phyloP scores from a whole-genome alignment of 2,888 invertebrate species.

The Caenorhabditis doughertyi region DNA sequence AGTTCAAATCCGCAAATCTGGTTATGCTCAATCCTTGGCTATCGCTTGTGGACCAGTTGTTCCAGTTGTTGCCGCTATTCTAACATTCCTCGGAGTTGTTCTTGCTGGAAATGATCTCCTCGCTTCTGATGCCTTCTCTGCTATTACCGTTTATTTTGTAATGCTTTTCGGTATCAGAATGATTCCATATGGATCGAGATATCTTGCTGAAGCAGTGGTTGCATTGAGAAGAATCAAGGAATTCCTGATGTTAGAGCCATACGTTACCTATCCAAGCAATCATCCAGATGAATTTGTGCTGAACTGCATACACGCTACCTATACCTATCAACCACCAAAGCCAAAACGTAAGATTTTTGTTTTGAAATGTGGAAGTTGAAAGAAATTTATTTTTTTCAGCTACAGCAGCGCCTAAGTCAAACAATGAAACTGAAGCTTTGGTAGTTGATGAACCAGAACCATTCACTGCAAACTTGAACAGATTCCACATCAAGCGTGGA shows the following conservation, averaged over 20 bases:
- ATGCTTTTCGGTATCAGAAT: slow-evolving; percentile 84
- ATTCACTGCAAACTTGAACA: slow-evolving; percentile 10
- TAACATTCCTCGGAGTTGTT: slow-evolving; percentile 86
- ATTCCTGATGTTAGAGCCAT: slow-evolving; percentile 65
- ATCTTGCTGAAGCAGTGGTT: slow-evolving; percentile 83
- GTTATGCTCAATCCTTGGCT: slow-evolving; percentile 86
- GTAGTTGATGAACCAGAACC: background rate
- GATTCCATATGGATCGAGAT: slow-evolving; percentile 83
- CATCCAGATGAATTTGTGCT: slow-evolving; percentile 37
- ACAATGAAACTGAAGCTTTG: slow-evolving; percentile 30
- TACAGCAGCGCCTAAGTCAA: slow-evolving; percentile 14
- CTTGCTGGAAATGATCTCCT: slow-evolving; percentile 85
- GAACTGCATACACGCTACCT: slow-evolving; percentile 14
- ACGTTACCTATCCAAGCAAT: background rate
- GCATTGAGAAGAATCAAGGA: slow-evolving; percentile 83
- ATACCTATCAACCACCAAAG: slow-evolving; percentile 49
- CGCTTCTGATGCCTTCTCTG: slow-evolving; percentile 86
- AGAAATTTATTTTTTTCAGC: background rate
- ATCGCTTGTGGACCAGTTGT: slow-evolving; percentile 86
- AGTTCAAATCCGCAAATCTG: slow-evolving; percentile 85
- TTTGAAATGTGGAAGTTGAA: background rate
- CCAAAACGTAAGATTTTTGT: slow-evolving; percentile 10
- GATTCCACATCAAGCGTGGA: slow-evolving; percentile 80
- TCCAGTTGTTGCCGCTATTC: slow-evolving; percentile 86
- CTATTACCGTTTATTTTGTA: slow-evolving; percentile 84